Evolutionary conservation across 2,113 vertebrate genomes (phyloP), one percentile per base, ranked within the genome.

Genomic region (Dromaius novaehollandiae): DNA sequence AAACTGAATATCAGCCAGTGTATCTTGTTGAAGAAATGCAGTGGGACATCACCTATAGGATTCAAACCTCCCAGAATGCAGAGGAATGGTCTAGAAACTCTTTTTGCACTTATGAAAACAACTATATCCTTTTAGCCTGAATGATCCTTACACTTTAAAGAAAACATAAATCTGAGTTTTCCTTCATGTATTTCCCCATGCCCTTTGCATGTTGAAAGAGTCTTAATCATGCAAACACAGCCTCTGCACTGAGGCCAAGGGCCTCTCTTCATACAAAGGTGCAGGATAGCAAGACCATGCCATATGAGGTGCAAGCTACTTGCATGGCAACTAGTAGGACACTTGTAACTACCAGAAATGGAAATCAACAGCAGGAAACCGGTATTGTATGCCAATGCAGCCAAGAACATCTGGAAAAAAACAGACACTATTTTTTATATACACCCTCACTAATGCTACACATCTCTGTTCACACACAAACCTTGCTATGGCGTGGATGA

Each of bases 201-300:
- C 6, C 1, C 0, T 69, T 80, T 56, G 53, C 2, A 1, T 14
- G 2, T 2, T 42, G 65, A 53, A 84, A 61, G 1, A 0, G 19
- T 74, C 71, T 78, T 76, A n/a, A 44, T 0, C 0, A 55, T 55
- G 58, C 66, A 92, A 88, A 24, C 0, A 0, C 38, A 80, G 51
- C 34, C 42, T 60, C 51, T 32, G 56, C 0, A 0, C 53, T 25
- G 30, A 56, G n/a, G 64, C 68, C 60, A 84, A 81, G 70, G 66
- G n/a, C 24, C 38, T 60, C n/a, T 85, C 32, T 46, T 26, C 16
- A 6, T 81, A 75, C 66, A 75, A 86, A 78, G 38, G 36, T 46
- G 32, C 32, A 75, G 61, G 50, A 78, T 48, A 81, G 48, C 32
- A 78, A 73, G 56, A 6, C 24, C n/a, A 69, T 85, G 51, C 48